phyloP scores from a whole-genome alignment of 53 echinoderm and acorn worm species.

The Echinometra lucunter region DNA sequence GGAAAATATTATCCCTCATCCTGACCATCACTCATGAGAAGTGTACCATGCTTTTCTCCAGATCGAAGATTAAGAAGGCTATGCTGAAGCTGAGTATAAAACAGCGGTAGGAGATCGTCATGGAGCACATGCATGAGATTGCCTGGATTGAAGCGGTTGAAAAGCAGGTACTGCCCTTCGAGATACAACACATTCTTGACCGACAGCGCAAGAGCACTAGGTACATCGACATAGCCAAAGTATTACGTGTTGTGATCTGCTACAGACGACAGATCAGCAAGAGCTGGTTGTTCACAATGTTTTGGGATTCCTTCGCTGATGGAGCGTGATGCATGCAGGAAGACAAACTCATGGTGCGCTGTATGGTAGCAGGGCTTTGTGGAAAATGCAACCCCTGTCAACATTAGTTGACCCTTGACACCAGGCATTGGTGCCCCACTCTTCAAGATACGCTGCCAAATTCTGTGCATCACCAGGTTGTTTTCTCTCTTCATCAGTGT shows the following conservation, averaged over 20 bases:
- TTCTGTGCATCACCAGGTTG: background rate
- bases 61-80: conserved; percentile 68
- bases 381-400: conserved; percentile 88
- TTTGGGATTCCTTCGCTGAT: conserved; percentile 76
- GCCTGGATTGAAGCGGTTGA: conserved; percentile 91
- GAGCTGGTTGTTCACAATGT: conserved; percentile 83
- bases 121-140: conserved; percentile 98
- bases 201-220: conserved; percentile 36
- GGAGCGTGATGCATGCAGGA: conserved; percentile 79
- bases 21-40: conserved; percentile 84
- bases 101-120: conserved; percentile 94
- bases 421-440: conserved; percentile 81
- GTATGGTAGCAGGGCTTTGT: conserved; percentile 87
- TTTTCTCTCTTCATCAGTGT: background rate
- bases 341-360: conserved; percentile 77
- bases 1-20: conserved; percentile 76
- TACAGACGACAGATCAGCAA: conserved; percentile 91
- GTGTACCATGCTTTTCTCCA: conserved; percentile 15
- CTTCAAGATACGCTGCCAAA: background rate
- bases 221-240: conserved; percentile 83
- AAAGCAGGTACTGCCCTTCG: conserved; percentile 78
- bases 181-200: conserved; percentile 63
- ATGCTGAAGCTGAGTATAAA: conserved; percentile 77
- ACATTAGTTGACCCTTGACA: conserved; percentile 82
- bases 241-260: conserved; percentile 96